Percentiles rank a stretch among this genome's conserved stretches.
Evolutionary conservation across 2,797 vertebrate species (phyloP).

Genomic region (Chanos chanos): DNA sequence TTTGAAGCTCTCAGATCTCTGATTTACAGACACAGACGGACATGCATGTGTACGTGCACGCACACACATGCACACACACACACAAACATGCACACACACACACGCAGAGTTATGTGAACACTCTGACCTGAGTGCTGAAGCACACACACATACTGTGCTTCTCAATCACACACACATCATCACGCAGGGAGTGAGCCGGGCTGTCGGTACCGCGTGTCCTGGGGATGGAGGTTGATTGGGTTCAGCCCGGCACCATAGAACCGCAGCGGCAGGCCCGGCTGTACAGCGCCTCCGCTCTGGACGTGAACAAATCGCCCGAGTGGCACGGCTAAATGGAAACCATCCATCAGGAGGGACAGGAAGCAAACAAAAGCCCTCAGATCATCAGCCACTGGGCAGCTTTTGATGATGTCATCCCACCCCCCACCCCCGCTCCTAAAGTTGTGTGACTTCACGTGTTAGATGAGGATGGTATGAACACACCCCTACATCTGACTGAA

Average conservation of each 20-base stretch:
- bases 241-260: neutral
- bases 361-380: conserved; percentile 31
- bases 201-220: neutral
- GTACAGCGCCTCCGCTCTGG: conserved; percentile 2
- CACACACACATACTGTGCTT: neutral
- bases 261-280: neutral
- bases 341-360: conserved; percentile 42
- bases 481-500: neutral
- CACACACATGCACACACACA: neutral
- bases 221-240: conserved; percentile 10
- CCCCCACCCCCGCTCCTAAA: neutral
- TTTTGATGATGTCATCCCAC: conserved; percentile 42
- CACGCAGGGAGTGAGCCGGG: neutral
- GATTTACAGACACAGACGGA: neutral
- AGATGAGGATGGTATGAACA: neutral
- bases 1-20: too few relatives aligned
- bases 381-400: conserved; percentile 12
- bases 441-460: neutral
- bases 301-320: conserved; percentile 41
- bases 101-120: conserved; percentile 3
- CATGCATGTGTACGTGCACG: neutral
- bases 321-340: conserved; percentile 42
- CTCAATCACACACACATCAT: neutral
- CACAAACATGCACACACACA: neutral
- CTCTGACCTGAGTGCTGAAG: neutral